Evolutionary conservation across 2,797 vertebrate species (phyloP).

Genomic region (Orestias chungarensis): DNA sequence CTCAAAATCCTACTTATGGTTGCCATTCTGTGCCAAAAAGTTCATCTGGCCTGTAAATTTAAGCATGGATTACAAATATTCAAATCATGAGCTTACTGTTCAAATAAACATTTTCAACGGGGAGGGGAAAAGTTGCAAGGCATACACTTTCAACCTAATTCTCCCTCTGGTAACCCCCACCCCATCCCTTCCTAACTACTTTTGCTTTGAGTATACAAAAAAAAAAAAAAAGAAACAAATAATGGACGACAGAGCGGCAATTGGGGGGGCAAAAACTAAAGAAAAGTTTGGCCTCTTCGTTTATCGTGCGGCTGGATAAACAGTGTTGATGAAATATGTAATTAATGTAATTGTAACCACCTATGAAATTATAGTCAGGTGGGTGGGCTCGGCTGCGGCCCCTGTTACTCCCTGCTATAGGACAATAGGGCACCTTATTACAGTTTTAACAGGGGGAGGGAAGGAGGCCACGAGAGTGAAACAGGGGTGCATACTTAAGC

Average conservation of each 20-base stretch:
- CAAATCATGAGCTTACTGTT: slow-evolving; percentile 91
- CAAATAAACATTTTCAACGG: slow-evolving; percentile 89
- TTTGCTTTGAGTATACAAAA: slow-evolving; percentile 12
- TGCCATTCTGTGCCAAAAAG: slow-evolving; percentile 87
- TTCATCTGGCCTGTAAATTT: slow-evolving; percentile 91
- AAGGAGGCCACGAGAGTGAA: slow-evolving; percentile 25
- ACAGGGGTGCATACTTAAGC: slow-evolving; percentile 76
- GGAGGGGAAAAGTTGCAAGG: slow-evolving; percentile 86
- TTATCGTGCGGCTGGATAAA: slow-evolving; percentile 79
- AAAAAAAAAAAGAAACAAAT: slow-evolving; percentile 23
- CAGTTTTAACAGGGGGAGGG: slow-evolving; percentile 70
- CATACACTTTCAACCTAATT: slow-evolving; percentile 87
- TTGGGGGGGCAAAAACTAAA: slow-evolving; percentile 71
- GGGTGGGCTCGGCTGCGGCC: slow-evolving; percentile 68
- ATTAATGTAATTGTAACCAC: slow-evolving; percentile 87
- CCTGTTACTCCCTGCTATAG: slow-evolving; percentile 57
- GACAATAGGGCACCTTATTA: slow-evolving; percentile 82
- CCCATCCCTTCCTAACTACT: slow-evolving; percentile 65
- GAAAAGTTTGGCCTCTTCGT: slow-evolving; percentile 77
- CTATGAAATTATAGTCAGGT: slow-evolving; percentile 80
- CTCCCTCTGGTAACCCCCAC: slow-evolving; percentile 70
- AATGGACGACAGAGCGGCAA: slow-evolving; percentile 18
- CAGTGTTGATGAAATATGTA: slow-evolving; percentile 83
- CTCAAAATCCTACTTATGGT: slow-evolving; percentile 89
- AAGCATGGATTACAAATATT: slow-evolving; percentile 91